phyloP scores from a whole-genome alignment of 2,113 vertebrate species.

The Brachyhypopomus gauderio region DNA sequence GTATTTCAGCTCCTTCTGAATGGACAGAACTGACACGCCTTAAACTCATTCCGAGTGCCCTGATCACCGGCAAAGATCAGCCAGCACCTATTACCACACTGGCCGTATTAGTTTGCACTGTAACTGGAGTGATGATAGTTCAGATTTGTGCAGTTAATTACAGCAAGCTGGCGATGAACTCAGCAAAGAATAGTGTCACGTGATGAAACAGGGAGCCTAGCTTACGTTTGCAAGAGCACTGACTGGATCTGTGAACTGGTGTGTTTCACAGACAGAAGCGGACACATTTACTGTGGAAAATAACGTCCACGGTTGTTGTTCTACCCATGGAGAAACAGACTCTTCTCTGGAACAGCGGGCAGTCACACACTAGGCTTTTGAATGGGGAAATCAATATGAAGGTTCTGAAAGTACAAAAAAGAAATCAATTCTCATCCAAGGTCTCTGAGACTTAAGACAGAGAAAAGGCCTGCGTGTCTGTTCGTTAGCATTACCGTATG shows the following conservation, averaged over 20 bases:
- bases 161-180: constrained; percentile 38
- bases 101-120: background rate
- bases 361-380: constrained; percentile 17
- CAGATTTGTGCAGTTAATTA: constrained; percentile 24
- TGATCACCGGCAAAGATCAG: constrained; percentile 38
- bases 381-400: constrained; percentile 20
- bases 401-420: constrained; percentile 4
- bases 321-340: background rate
- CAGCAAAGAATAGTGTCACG: constrained; percentile 27
- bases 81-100: constrained; percentile 27
- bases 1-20: constrained; percentile 4
- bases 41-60: constrained; percentile 41
- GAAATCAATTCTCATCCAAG: constrained; percentile 29
- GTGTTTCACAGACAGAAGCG: background rate
- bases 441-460: constrained; percentile 23
- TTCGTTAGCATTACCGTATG: constrained; percentile 39
- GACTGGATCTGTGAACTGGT: constrained; percentile 5
- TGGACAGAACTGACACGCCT: constrained; percentile 37
- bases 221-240: constrained; percentile 2
- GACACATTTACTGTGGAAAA: too few species aligned
- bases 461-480: constrained; percentile 27
- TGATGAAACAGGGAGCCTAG: constrained; percentile 27
- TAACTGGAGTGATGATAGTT: constrained; percentile 6
- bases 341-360: constrained; percentile 14
- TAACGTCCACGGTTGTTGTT: background rate